A percentile compares a stretch with the other conserved stretches of the same genome.
Evolutionary conservation across 2,888 invertebrate genomes (phyloP).

Genomic region (Drosophila prostipennis): DNA sequence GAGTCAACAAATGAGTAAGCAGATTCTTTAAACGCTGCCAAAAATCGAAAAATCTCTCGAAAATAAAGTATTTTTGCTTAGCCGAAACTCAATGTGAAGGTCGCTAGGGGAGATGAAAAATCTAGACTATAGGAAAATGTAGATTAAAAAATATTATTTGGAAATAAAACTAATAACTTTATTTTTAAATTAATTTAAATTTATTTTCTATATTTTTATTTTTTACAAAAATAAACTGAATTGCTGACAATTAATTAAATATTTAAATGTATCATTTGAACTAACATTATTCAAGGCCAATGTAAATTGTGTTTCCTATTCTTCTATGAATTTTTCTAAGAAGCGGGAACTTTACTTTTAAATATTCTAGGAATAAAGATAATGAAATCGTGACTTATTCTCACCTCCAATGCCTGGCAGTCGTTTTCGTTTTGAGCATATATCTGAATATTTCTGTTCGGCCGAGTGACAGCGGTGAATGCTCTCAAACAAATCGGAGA

Average conservation of each 20-base stretch:
- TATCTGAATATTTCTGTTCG: conserved; percentile 15
- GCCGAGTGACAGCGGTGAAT: conserved; percentile 20
- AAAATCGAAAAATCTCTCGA: conserved; percentile 16
- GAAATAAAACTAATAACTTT: no score
- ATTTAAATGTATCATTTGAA: no score
- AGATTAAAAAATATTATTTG: background rate
- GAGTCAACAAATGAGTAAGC: conserved; percentile 49
- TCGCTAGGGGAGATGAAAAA: conserved; percentile 20
- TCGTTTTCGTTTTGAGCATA: background rate
- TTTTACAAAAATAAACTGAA: no score
- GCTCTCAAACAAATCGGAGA: conserved; percentile 41
- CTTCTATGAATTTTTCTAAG: background rate
- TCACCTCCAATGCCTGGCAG: conserved; percentile 8
- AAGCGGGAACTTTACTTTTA: background rate
- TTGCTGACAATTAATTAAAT: no score
- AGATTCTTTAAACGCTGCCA: conserved; percentile 28
- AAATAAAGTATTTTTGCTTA: conserved; percentile 18
- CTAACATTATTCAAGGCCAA: no score
- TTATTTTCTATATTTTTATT: no score
- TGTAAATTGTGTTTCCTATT: no score
- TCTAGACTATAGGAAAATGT: background rate
- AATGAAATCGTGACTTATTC: background rate
- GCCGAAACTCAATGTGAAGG: conserved; percentile 32
- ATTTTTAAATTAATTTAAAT: no score
- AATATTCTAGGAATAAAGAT: background rate